Evolutionary conservation across 2,888 invertebrate species (phyloP), one percentile per base, ranked within the genome.

Genomic region (Autographa gamma): DNA sequence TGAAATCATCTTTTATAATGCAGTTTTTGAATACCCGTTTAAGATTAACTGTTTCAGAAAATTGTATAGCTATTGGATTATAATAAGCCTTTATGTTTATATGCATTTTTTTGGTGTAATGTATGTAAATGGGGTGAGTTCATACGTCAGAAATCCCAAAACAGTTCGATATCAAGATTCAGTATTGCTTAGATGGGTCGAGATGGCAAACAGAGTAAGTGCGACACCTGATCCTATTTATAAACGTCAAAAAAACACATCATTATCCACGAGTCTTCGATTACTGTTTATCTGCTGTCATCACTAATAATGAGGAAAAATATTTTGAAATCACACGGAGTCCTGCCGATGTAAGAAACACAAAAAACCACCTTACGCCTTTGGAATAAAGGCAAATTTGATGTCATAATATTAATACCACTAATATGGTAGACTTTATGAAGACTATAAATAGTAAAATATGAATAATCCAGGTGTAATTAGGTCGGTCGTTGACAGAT

Each of bases 401-500:
- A 6, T 7, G n/a, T 48, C 8, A 48, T 1, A n/a, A 48, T n/a
- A 0, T n/a, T n/a, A n/a, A n/a, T n/a, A 16, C n/a, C n/a, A 48
- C n/a, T 48, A n/a, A n/a, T n/a, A 48, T 73, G 67, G 60, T 78
- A 43, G 34, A 34, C 66, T 71, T 75, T 63, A 73, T 59, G 48
- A 64, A 82, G 48, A 59, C 81, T 88, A 86, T 84, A 83, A 85
- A 85, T 90, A 90, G 82, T 76, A 61, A 74, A 77, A n/a, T 72
- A 74, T 85, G 83, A 84, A 86, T 87, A 88, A 87, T 89, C 85
- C 90, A 90, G 89, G 90, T 90, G 89, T 84, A 89, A 90, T 89
- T 86, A 88, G 89, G 86, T 73, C 85, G 89, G 85, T 84, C 87
- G 91, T 86, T 87, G 92, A 92, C 90, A 89, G 87, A 74, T 71